Base-by-base conservation (phyloP, 2,797 vertebrate species). In the Spinus pinus region DNA sequence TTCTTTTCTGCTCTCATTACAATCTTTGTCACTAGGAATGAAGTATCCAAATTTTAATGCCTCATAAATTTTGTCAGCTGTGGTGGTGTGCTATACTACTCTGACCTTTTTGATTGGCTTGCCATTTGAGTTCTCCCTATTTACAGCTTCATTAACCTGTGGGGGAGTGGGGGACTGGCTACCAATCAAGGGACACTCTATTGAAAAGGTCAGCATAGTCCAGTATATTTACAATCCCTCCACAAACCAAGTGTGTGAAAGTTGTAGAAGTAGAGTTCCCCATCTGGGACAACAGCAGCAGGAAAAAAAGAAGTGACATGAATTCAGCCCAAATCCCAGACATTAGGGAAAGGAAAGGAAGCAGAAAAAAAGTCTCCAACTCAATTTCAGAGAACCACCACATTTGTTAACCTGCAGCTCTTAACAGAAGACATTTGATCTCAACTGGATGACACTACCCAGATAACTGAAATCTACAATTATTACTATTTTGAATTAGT, bases 21-120 rank as follows among this genome's bases (percentile, higher is more conserved):
- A 84, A 11, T 91, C 89, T 94, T 95, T 96, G 96, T 95, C 95
- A 96, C 75, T 91, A 92, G 81, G 88, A 95, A 97, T 96, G 87
- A 96, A 60, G 81, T 74, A 96, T 61, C 87, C 94, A 95, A 92
- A 96, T 95, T 95, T 95, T 95, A 97, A 94, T 92, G 92, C 86
- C 82, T 91, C 95, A 96, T 97, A 84, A 84, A 96, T 96, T 96
- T 96, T 97, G 96, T 95, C 96, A 96, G 92, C 53, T 60, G 80
- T 51, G 89, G 90, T 81, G 61, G 89, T 62, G 64, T 93, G 71
- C 70, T 93, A 50, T 88, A 88, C 94, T 83, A 86, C 81, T 82
- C 64, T 97, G 96, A 97, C 96, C 95, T 97, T 96, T 97, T 90
- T 97, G 95, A 97, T 97, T 97, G 92, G 85, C 72, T 96, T 97